Evolutionary conservation across 2,888 invertebrate genomes (phyloP), one percentile per base, ranked within the genome.

Genomic region (Apodemia mormo): DNA sequence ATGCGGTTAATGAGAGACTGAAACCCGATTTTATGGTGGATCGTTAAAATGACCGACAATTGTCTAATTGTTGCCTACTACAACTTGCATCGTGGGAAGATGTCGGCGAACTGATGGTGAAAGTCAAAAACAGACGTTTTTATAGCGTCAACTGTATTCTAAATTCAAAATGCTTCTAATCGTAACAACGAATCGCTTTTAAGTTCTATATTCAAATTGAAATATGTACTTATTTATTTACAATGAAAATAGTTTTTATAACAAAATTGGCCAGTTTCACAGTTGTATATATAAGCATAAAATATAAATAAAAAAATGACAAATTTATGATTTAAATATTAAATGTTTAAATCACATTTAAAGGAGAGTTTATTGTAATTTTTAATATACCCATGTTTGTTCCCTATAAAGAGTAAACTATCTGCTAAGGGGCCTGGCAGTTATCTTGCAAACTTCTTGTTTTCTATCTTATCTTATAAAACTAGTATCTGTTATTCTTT

Each of bases 21-120:
- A 89, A 90, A 88, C 89, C 86, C 83, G 88, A 88, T 91, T 93
- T 92, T 92, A 92, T 91, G 85, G 89, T 78, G 81, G 88, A 88
- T 89, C 90, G 90, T 91, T 90, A 92, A 90, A 91, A 86, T 86
- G 89, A 86, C 89, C 90, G 90, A 89, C 92, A 91, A 92, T 92
- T 92, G 92, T 92, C 90, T 92, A 91, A 92, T 92, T 92, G 92
- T 92, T 90, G 84, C 83, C 85, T 85, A 85, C 86, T 83, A 87
- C 86, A 85, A 85, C 86, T 81, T 79, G 77, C 88, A 85, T 87
- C 92, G 92, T 92, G 92, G 90, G 92, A 92, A 92, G 89, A 88
- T 85, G 78, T 77, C 76, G 76, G 76, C 78, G 77, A 80, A 90
- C 82, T 89, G 90, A 87, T 81, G 88, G 90, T 85, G 91, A 90